Percentiles rank a stretch among this genome's conserved stretches.
phyloP scores from a whole-genome alignment of 2,797 vertebrate species.

The Psittacula echo region DNA sequence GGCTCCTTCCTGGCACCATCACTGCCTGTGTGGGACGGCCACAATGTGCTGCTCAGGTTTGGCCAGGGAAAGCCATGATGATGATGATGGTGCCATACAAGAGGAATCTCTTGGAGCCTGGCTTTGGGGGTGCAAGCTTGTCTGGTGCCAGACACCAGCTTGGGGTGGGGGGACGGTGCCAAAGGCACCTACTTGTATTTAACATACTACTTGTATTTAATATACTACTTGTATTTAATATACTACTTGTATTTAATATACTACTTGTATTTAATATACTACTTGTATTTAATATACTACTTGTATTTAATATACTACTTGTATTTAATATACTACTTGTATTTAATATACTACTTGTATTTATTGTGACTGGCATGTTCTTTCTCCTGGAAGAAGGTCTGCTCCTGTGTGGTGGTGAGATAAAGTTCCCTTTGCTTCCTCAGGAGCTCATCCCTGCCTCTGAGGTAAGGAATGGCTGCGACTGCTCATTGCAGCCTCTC shows the following conservation, averaged over 20 bases:
- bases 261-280: too few species aligned
- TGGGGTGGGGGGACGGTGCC: background rate
- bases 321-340: background rate
- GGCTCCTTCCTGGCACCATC: background rate
- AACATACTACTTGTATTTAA: too few species aligned
- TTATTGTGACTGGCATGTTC: background rate
- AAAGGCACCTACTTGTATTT: background rate
- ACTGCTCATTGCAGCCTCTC: background rate
- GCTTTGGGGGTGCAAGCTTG: rapidly evolving
- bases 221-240: background rate
- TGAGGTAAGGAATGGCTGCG: background rate
- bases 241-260: background rate
- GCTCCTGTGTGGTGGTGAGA: background rate
- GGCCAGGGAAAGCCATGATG: background rate
- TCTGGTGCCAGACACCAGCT: background rate
- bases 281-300: too few species aligned
- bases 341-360: background rate
- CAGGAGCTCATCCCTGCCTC: background rate
- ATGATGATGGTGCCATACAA: background rate
- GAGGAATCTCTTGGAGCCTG: background rate
- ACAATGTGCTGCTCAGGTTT: background rate
- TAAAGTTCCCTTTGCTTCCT: background rate
- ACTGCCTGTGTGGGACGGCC: background rate
- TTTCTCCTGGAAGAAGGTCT: background rate
- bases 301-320: background rate